Conservation (phyloP, 2,113 vertebrate genomes). For the Sebastes schlegelii region DNA sequence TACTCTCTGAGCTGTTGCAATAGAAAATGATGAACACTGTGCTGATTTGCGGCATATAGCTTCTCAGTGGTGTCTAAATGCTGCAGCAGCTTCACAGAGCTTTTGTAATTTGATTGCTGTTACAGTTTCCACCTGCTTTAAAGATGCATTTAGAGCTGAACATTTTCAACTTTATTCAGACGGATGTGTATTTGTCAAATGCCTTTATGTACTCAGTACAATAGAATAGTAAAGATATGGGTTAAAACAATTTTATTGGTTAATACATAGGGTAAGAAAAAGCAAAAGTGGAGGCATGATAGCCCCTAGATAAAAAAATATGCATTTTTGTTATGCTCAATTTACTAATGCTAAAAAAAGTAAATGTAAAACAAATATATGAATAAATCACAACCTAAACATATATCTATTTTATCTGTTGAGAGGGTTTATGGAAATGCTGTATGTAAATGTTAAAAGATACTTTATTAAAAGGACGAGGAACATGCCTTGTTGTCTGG, state of each 20-base stretch:
- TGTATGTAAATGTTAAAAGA: slow-evolving; percentile 63
- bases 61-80: slow-evolving; percentile 16
- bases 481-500: slow-evolving; percentile 58
- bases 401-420: slow-evolving; percentile 68
- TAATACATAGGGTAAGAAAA: neutral
- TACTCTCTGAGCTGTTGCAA: slow-evolving; percentile 37
- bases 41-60: slow-evolving; percentile 36
- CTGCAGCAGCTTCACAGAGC: slow-evolving; percentile 11
- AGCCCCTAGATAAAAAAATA: slow-evolving; percentile 42
- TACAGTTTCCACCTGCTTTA: slow-evolving; percentile 42
- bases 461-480: slow-evolving; percentile 63
- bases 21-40: slow-evolving; percentile 21
- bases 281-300: slow-evolving; percentile 16
- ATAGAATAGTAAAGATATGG: neutral
- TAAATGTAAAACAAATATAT: slow-evolving; percentile 26
- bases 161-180: slow-evolving; percentile 17
- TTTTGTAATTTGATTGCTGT: slow-evolving; percentile 30
- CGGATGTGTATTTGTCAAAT: slow-evolving; percentile 32
- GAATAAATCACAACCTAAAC: slow-evolving; percentile 23
- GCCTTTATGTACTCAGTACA: neutral
- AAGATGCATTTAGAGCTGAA: slow-evolving; percentile 36
- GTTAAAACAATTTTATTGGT: neutral
- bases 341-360: slow-evolving; percentile 24
- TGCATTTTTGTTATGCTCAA: slow-evolving; percentile 50
- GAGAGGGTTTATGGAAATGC: slow-evolving; percentile 42